Conservation (phyloP, 1,140 invertebrate species). For the Bombus fervidus region DNA sequence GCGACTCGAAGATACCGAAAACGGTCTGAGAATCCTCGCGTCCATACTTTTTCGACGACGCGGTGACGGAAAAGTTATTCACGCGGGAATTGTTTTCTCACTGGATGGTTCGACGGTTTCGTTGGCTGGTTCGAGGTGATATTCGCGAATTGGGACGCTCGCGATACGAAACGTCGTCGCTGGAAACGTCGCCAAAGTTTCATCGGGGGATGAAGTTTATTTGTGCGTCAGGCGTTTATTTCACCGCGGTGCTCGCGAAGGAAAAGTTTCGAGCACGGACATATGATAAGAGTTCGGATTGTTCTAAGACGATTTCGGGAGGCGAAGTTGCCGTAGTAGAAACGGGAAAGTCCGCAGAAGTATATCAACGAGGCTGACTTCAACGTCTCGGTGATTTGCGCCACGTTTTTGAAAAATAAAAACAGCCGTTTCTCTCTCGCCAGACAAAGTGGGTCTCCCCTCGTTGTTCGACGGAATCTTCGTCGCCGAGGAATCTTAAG, state of each 20-base stretch:
- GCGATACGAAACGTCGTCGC: constrained; percentile 3
- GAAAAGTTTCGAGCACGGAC: constrained; percentile 27
- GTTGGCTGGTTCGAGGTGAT: neutral
- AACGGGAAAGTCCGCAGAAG: neutral
- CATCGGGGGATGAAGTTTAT: constrained; percentile 20
- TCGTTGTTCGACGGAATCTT: neutral
- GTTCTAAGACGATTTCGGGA: constrained; percentile 20
- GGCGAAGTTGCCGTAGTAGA: neutral
- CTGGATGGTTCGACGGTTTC: neutral
- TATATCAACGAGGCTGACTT: constrained; percentile 21
- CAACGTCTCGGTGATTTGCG: constrained; percentile 5
- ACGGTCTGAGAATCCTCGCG: neutral
- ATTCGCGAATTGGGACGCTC: constrained; percentile 8
- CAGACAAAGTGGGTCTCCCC: too few relatives aligned
- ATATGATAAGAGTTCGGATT: constrained; percentile 45
- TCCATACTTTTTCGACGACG: neutral
- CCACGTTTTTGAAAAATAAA: neutral
- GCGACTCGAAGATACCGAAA: neutral
- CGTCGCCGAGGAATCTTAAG: neutral
- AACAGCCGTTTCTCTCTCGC: too few relatives aligned
- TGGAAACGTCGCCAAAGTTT: constrained; percentile 17
- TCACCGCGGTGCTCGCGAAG: neutral
- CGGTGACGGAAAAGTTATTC: neutral
- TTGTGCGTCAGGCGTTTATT: constrained; percentile 35
- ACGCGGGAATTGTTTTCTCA: neutral